Base-by-base conservation (phyloP, 2,888 invertebrate genomes). In the Asteroscopus sphinx region DNA sequence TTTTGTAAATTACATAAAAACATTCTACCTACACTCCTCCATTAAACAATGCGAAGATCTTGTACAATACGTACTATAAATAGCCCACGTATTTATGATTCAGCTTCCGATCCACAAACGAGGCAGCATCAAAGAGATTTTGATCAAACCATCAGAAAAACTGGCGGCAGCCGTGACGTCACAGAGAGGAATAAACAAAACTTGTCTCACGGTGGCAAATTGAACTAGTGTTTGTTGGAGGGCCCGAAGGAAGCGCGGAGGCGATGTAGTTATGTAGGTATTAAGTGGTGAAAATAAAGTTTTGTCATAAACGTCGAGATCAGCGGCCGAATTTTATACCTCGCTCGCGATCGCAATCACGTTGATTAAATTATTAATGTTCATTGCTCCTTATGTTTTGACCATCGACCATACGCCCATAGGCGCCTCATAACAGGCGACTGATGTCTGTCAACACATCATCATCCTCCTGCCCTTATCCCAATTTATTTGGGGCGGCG, bases 111-210 rank as follows among this genome's bases (percentile, higher is more conserved):
- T 21, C 30, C 4, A 37, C 63, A 53, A 30, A 41, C 26, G 6
- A 66, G 15, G 46, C 47, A n/a, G 58, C 59, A 65, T 73, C 61
- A 76, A 68, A 76, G 53, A 48, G 55, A 66, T 69, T 73, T 52
- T 55, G 57, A 69, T 62, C 62, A 68, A 62, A 54, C 67, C 60
- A 33, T 71, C 60, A 46, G 37, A 72, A 60, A 60, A 72, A 67
- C 49, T 42, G 39, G 49, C 30, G 28, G 42, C 32, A 16, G 37
- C 39, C 21, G 52, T 68, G 76, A 68, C 73, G 61, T 57, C 70
- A 69, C 37, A 26, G 39, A 51, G 36, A 40, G 46, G 32, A 62
- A 61, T 73, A 73, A 76, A 73, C 65, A 57, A 73, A 64, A 72
- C 45, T 65, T 62, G 45, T 62, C 58, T 36, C 32, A 16, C 52